These are phyloP conservation scores for Colinus virginianus DNA, from an alignment of 2,113 vertebrate genomes.

Conservation along the genomic window DNA sequence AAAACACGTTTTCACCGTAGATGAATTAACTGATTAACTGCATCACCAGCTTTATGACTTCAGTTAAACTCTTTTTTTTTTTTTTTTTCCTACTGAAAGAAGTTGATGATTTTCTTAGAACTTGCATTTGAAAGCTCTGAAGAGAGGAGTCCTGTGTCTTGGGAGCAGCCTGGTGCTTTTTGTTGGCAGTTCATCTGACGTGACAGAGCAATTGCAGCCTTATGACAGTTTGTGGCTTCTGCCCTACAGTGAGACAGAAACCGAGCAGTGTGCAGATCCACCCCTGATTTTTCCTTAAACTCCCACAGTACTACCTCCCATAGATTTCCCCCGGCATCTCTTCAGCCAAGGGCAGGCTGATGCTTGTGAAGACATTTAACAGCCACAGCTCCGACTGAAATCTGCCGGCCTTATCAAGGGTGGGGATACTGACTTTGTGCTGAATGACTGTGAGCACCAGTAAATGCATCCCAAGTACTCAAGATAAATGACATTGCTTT, in stretches of 20 bases:
- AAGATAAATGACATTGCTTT: conserved; percentile 52
- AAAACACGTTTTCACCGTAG: neutral
- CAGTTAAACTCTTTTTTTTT: neutral
- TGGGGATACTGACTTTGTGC: neutral
- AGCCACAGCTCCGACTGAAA: conserved; percentile 5
- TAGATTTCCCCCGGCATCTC: neutral
- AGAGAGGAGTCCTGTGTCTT: neutral
- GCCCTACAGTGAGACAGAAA: neutral
- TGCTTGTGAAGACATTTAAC: conserved; percentile 20
- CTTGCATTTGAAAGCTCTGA: neutral
- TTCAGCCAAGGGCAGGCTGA: neutral
- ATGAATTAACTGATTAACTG: neutral
- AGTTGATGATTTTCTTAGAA: neutral
- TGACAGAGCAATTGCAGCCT: neutral
- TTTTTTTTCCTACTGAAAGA: neutral
- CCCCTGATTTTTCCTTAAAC: neutral
- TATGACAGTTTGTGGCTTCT: neutral
- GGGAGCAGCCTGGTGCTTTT: neutral
- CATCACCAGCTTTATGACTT: neutral
- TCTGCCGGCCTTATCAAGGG: conserved; percentile 38
- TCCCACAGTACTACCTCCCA: neutral
- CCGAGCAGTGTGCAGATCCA: neutral
- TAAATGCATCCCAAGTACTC: conserved; percentile 22
- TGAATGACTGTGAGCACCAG: neutral
- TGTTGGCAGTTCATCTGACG: neutral